Evolutionary conservation across 2,797 vertebrate genomes (phyloP).

Genomic region (Sebastes vulpes): DNA sequence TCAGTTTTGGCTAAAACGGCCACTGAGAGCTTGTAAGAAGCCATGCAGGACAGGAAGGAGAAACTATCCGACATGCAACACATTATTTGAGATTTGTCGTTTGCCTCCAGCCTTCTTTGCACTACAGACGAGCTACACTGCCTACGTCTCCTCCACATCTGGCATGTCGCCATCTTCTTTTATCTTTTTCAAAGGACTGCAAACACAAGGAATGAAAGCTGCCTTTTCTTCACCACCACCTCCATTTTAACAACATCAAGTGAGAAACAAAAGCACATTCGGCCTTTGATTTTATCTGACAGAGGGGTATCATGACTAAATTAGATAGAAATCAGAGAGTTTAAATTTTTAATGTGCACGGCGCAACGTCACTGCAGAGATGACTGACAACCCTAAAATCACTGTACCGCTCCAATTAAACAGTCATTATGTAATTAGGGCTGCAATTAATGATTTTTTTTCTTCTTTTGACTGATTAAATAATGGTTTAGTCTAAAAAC

Average conservation of each 20-base stretch:
- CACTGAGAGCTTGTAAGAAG: background rate
- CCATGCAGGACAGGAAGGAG: background rate
- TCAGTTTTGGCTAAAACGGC: background rate
- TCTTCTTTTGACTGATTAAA: background rate
- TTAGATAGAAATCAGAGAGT: slow-evolving; percentile 1
- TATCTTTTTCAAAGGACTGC: slow-evolving; percentile 52
- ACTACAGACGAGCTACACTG: background rate
- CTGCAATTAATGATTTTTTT: background rate
- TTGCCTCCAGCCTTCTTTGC: slow-evolving; percentile 22
- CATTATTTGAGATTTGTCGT: slow-evolving; percentile 24
- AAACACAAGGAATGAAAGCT: slow-evolving; percentile 23
- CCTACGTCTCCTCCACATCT: slow-evolving; percentile 9
- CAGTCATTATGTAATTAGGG: background rate
- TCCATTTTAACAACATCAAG: slow-evolving; percentile 31
- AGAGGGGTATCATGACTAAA: background rate
- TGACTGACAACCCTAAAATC: background rate
- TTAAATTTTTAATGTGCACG: background rate
- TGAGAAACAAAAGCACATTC: slow-evolving; percentile 23
- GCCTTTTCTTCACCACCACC: slow-evolving; percentile 4
- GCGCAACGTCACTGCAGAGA: background rate
- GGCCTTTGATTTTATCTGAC: slow-evolving; percentile 38
- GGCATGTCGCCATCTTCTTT: slow-evolving; percentile 34
- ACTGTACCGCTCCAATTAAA: background rate
- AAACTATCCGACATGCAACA: background rate
- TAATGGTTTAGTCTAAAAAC: background rate